Evolutionary conservation across 2,888 invertebrate species (phyloP), one percentile per base, ranked within the genome.

Genomic region (Plusia festucae): DNA sequence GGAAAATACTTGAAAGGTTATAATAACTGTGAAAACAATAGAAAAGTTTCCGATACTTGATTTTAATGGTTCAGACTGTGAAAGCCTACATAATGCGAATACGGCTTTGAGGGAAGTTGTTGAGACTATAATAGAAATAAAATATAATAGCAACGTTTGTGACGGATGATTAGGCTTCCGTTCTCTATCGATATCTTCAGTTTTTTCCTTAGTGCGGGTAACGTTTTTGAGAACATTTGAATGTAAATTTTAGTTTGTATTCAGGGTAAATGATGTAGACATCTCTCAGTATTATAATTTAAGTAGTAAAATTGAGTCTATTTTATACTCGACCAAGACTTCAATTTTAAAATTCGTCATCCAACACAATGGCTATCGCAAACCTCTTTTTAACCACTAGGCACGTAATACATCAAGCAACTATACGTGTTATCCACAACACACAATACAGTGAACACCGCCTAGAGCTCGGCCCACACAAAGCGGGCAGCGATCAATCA

Each of bases 401-500:
- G 44, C 22, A 22, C 22, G 16, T 22, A 11, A 69, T 58, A 64
- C 59, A 62, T 75, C 58, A 75, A 46, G 34, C 51, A 51, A 75
- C 27, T 56, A 61, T 40, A 34, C 11, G 15, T 32, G 24, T 24
- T n/a, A 27, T 51, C 11, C 16, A 46, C 46, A 15, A 4, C 30
- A 40, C 16, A 30, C 24, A 40, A n/a, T 16, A 4, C 13, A 9
- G 44, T 9, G 27, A 30, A 7, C 34, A 46, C 65, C 22, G 18
- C 24, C 2, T 15, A 11, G 15, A 60, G 52, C 59, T 30, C 40
- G 40, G 30, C n/a, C 52, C 55, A 52, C 60, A 78, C 53, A 55
- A 51, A 22, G 72, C 58, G 46, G 32, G n/a, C n/a, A n/a, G 40
- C 40, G 40, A 70, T 77, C 78, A 70, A 56, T 27, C 32, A 27